These are phyloP conservation scores for Potorous gilbertii DNA, from an alignment of 2,797 vertebrate genomes.

Conservation along the genomic window DNA sequence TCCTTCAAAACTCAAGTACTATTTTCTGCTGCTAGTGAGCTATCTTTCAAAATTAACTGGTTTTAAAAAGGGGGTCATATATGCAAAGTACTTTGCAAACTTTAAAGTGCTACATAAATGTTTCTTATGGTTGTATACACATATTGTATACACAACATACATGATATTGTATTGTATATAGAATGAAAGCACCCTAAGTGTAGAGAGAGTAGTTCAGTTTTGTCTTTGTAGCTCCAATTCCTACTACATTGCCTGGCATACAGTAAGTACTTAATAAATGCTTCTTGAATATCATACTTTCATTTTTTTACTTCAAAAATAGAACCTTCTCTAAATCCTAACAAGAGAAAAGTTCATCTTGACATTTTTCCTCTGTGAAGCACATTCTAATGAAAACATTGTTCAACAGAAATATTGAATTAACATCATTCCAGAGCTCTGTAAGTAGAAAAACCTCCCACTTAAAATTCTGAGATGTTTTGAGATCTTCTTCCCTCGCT, in stretches of 20 bases:
- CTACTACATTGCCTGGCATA: not conserved
- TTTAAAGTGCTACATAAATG: not conserved
- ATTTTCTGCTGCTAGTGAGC: not conserved
- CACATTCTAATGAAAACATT: constrained; percentile 46
- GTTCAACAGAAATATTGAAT: constrained; percentile 57
- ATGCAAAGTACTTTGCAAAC: not conserved
- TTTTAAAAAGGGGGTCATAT: not conserved
- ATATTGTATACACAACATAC: not conserved
- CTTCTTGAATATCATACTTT: not conserved
- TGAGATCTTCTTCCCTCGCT: not conserved
- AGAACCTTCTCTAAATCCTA: constrained; percentile 11
- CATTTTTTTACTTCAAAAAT: not conserved
- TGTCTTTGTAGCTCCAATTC: not conserved
- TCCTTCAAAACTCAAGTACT: not conserved
- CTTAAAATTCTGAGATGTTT: not conserved
- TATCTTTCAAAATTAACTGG: not conserved
- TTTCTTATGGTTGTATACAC: not conserved
- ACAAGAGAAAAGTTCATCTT: not conserved
- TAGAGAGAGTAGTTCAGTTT: not conserved
- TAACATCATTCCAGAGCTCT: constrained; percentile 65
- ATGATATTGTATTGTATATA: not conserved
- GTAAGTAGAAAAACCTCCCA: constrained; percentile 43
- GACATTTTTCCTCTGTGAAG: not conserved
- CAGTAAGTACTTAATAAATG: not conserved
- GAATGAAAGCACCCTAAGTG: not conserved